Conservation (phyloP, 2,797 vertebrate genomes). For the Malacoctenus gilli region DNA sequence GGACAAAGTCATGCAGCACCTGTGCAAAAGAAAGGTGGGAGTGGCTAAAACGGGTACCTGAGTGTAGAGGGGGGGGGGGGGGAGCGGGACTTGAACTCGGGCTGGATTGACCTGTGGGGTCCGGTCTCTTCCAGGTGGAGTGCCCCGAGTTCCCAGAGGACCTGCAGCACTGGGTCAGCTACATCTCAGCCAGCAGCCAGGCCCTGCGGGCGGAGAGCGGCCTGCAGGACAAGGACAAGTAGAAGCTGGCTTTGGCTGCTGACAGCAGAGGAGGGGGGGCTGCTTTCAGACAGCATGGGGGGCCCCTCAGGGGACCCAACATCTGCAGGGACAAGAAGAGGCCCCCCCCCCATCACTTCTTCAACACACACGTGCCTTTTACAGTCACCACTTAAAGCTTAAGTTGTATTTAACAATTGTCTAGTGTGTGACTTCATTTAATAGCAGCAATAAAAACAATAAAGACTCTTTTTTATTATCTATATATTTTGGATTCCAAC, state of each 20-base stretch:
- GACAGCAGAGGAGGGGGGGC: too few relatives aligned
- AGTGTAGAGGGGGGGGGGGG: too few relatives aligned
- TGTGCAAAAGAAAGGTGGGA: slow-evolving; percentile 87
- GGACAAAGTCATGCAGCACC: slow-evolving; percentile 82
- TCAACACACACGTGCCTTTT: slow-evolving; percentile 52
- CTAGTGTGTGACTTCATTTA: slow-evolving; percentile 3
- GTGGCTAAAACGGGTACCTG: too few relatives aligned
- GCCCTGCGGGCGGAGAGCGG: slow-evolving; percentile 84
- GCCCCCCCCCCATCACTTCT: slow-evolving; percentile 1
- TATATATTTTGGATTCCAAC: not conserved
- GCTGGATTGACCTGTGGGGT: not conserved
- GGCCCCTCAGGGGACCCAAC: not conserved
- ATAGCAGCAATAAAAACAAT: slow-evolving; percentile 23
- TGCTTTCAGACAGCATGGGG: too few relatives aligned
- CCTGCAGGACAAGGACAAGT: slow-evolving; percentile 80
- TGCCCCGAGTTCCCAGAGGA: slow-evolving; percentile 89
- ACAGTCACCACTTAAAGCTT: too few relatives aligned
- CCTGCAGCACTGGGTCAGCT: slow-evolving; percentile 88
- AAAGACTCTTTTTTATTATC: too few relatives aligned
- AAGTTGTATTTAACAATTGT: slow-evolving; percentile 3
- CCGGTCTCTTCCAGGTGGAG: slow-evolving; percentile 81
- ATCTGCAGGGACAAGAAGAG: slow-evolving; percentile 1
- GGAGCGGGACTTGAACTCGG: too few relatives aligned
- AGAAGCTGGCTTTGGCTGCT: slow-evolving; percentile 16
- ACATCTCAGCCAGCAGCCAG: slow-evolving; percentile 89